Evolutionary conservation across 1,140 invertebrate species (phyloP).

Genomic region (Polypedilum vanderplanki): DNA sequence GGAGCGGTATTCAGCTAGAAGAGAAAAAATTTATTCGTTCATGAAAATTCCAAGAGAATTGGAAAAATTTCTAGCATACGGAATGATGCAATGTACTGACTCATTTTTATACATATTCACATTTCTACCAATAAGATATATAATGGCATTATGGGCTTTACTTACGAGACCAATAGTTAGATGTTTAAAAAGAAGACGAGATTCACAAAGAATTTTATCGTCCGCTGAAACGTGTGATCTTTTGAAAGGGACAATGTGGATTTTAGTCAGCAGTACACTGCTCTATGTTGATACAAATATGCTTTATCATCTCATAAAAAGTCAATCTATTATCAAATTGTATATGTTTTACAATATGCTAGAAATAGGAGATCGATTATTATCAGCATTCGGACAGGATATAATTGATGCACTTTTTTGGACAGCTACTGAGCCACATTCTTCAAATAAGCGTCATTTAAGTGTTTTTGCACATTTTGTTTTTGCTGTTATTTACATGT

Average conservation of each 20-base stretch:
- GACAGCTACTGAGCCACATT: constrained; percentile 91
- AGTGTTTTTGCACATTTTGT: constrained; percentile 81
- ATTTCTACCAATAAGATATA: constrained; percentile 88
- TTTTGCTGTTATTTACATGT: constrained; percentile 86
- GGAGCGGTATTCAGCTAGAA: constrained; percentile 81
- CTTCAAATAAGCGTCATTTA: constrained; percentile 73
- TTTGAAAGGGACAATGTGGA: constrained; percentile 82
- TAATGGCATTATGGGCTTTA: constrained; percentile 76
- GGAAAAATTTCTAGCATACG: constrained; percentile 92
- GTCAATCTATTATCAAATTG: constrained; percentile 96
- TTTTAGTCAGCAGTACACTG: constrained; percentile 76
- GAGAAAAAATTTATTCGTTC: constrained; percentile 96
- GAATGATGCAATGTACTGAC: constrained; percentile 96
- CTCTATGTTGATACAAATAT: constrained; percentile 94
- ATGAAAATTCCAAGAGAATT: constrained; percentile 91
- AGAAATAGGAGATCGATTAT: constrained; percentile 91
- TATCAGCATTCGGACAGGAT: constrained; percentile 97
- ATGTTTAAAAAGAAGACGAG: constrained; percentile 59
- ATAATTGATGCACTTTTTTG: constrained; percentile 95
- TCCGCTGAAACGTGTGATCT: constrained; percentile 95
- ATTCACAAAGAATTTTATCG: constrained; percentile 54
- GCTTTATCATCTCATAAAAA: constrained; percentile 98
- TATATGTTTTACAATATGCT: constrained; percentile 99
- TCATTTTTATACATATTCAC: constrained; percentile 97
- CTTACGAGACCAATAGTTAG: constrained; percentile 61